A percentile compares a stretch with the other conserved stretches of the same genome.
phyloP scores from a whole-genome alignment of 2,888 invertebrate species.

The Meloe dianella region DNA sequence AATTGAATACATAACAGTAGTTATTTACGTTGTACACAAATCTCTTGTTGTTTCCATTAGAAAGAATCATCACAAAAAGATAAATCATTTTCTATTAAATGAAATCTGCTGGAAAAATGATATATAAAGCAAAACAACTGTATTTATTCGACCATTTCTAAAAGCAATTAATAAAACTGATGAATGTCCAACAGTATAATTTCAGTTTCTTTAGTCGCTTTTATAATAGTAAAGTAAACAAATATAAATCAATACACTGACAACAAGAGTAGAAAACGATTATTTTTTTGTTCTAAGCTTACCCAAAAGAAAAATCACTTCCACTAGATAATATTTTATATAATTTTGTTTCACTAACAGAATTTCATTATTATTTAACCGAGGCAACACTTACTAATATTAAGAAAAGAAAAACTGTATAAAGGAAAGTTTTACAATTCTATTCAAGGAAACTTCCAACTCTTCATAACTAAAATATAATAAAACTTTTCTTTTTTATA shows the following conservation, averaged over 20 bases:
- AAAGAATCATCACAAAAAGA: not conserved
- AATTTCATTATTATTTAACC: not conserved
- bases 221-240: not conserved
- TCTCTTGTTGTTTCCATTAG: not conserved
- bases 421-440: not conserved
- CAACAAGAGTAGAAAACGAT: not conserved
- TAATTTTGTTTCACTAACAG: not conserved
- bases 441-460: not conserved
- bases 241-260: constrained; percentile 1
- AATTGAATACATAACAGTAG: not conserved
- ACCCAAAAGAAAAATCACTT: not conserved
- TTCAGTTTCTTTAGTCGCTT: not conserved
- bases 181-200: not conserved
- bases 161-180: constrained; percentile 6
- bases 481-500: constrained; percentile 6
- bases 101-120: constrained; percentile 3
- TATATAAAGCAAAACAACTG: not conserved
- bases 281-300: not conserved
- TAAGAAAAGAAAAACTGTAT: not conserved
- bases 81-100: not conserved
- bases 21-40: not conserved
- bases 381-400: not conserved
- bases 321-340: not conserved
- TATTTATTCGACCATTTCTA: not conserved
- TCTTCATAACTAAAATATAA: constrained; percentile 8